These are phyloP conservation scores for Amblyjoppa fuscipennis DNA, from an alignment of 2,888 invertebrate genomes.

Conservation along the genomic window DNA sequence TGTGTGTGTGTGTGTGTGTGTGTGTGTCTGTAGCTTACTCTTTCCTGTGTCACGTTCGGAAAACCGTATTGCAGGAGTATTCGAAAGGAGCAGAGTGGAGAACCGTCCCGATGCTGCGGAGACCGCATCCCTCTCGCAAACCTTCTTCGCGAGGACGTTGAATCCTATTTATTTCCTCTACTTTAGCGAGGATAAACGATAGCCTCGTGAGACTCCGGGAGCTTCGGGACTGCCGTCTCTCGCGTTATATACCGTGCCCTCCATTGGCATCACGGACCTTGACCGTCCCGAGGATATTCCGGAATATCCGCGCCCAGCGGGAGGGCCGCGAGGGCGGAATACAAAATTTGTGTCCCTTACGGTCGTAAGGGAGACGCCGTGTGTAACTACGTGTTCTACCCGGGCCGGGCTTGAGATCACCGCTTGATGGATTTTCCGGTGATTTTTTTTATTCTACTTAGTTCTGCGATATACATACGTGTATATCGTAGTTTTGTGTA, in stretches of 20 bases:
- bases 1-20: neutral
- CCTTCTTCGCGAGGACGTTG: slow-evolving; percentile 58
- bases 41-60: slow-evolving; percentile 41
- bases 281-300: slow-evolving; percentile 71
- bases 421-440: slow-evolving; percentile 45
- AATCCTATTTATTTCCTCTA: slow-evolving; percentile 74
- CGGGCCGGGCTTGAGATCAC: neutral
- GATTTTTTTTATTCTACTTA: slow-evolving; percentile 60
- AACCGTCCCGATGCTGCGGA: slow-evolving; percentile 17
- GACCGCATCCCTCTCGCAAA: slow-evolving; percentile 47
- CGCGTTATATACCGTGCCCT: slow-evolving; percentile 2
- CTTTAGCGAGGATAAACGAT: slow-evolving; percentile 74
- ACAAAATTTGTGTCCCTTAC: slow-evolving; percentile 33
- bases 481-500: neutral
- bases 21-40: slow-evolving; percentile 10
- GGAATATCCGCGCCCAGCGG: slow-evolving; percentile 56
- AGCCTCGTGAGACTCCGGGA: slow-evolving; percentile 52
- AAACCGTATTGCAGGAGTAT: slow-evolving; percentile 52
- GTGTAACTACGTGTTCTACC: neutral
- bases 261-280: slow-evolving; percentile 68
- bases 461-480: neutral
- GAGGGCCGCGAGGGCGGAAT: slow-evolving; percentile 14
- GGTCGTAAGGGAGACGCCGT: neutral
- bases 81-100: slow-evolving; percentile 61
- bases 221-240: neutral